Evolutionary conservation across 1,140 invertebrate species (phyloP), one percentile per base, ranked within the genome.

Genomic region (Heliconius hewitsoni): DNA sequence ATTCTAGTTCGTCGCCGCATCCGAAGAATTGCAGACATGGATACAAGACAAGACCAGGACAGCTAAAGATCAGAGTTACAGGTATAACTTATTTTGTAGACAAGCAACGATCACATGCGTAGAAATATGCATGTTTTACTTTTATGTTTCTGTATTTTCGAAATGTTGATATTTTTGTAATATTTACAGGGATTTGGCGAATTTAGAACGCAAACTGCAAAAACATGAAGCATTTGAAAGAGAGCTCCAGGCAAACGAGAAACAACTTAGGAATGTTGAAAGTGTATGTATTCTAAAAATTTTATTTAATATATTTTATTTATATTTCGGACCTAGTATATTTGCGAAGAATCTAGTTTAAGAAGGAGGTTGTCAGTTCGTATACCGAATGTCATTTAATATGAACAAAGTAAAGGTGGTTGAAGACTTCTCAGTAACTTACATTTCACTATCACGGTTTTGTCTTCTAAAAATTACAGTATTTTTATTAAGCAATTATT

Each of bases 201-300:
- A 99, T 89, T 94, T 99, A 57, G 98, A 98, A 80, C 95, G 98
- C 3, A 99, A 99, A 91, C 94, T 99, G 3, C 98, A 99, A 91
- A 99, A 99, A 89, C 99, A 99, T 89, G 98, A 99, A 92, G 99
- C 99, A 0, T 99, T 99, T 90, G 98, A 99, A 89, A 95, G 98
- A 27, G 99, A 99, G 90, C 92, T 99, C 8, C 96, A 98, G 57
- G 97, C 98, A 0, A 99, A 99, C 90, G 98, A 98, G 92, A 98
- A 98, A 19, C 97, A 98, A 89, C 93, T 99, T 16, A 93, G 97
- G 57, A 96, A 96, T 70, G 97, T 99, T 6, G 98, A 98, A 82
- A 98, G 98, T 86, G 96, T 95, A 74, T 18, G 80, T 77, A 73
- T 57, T 46, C 3, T 4, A 46, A 0, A 16, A 4, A 1, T 16